A percentile compares a stretch with the other conserved stretches of the same genome.
phyloP scores from a whole-genome alignment of 2,888 invertebrate genomes.

The Tenthredo notha region DNA sequence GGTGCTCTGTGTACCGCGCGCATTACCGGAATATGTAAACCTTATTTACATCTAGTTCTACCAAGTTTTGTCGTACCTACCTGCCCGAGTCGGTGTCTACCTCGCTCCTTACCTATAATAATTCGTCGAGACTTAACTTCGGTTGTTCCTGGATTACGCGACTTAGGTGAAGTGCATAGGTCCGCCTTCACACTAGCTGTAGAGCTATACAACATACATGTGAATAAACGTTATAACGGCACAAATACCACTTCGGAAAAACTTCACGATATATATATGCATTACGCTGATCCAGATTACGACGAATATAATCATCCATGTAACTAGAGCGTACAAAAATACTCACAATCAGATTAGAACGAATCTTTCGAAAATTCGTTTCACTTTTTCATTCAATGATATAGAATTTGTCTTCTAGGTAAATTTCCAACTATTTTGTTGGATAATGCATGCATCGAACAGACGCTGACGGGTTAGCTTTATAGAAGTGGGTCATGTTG shows the following conservation, averaged over 20 bases:
- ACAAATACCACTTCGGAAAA: neutral
- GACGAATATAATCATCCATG: neutral
- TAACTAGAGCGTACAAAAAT: neutral
- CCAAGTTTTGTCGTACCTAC: slow-evolving; percentile 55
- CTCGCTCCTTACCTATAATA: slow-evolving; percentile 43
- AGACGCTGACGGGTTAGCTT: neutral
- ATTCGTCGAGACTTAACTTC: slow-evolving; percentile 50
- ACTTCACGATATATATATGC: neutral
- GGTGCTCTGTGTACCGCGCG: slow-evolving; percentile 59
- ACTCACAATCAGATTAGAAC: no score
- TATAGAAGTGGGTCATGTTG: slow-evolving; percentile 30
- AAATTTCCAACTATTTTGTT: neutral
- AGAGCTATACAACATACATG: neutral
- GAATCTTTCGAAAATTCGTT: neutral
- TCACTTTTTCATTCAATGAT: no score
- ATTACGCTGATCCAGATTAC: neutral
- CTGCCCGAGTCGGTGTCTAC: slow-evolving; percentile 32
- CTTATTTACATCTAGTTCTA: slow-evolving; percentile 65
- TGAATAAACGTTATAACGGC: neutral
- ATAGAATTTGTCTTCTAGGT: neutral
- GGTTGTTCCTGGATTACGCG: slow-evolving; percentile 46
- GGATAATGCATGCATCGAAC: neutral
- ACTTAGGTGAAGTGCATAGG: slow-evolving; percentile 47
- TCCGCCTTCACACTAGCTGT: slow-evolving; percentile 4
- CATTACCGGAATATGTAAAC: slow-evolving; percentile 66